Evolutionary conservation across 2,888 invertebrate species (phyloP).

Genomic region (Platycheirus albimanus): DNA sequence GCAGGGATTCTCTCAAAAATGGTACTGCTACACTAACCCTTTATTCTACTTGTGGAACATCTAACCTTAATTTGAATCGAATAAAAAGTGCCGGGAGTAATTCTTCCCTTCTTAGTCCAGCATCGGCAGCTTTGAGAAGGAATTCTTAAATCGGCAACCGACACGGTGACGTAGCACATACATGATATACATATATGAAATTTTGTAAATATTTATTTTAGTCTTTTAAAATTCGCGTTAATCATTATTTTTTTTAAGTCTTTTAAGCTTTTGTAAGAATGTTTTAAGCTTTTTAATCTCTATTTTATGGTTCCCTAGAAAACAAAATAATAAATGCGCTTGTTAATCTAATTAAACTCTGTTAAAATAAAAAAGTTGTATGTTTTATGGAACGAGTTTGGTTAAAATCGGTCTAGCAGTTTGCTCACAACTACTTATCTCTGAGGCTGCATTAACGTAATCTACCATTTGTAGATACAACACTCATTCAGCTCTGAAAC

Average conservation of each 20-base stretch:
- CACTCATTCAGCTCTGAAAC: too few species aligned
- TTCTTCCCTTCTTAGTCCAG: conserved; percentile 74
- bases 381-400: too few species aligned
- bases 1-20: conserved; percentile 48
- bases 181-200: too few species aligned
- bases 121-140: conserved; percentile 52
- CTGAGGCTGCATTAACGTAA: too few species aligned
- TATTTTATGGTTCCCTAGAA: neutral
- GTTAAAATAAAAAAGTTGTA: too few species aligned
- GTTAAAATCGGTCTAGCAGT: too few species aligned
- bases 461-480: too few species aligned
- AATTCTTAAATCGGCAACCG: conserved; percentile 45
- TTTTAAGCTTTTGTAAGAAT: conserved; percentile 56
- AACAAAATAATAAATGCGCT: neutral
- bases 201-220: conserved; percentile 4
- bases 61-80: conserved; percentile 74
- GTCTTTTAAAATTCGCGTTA: conserved; percentile 38
- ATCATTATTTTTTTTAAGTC: conserved; percentile 11
- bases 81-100: conserved; percentile 76
- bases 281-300: conserved; percentile 15
- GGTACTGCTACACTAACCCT: conserved; percentile 75
- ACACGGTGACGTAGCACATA: too few species aligned
- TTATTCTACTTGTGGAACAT: conserved; percentile 75
- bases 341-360: neutral
- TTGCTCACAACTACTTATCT: too few species aligned